Evolutionary conservation across 2,797 vertebrate species (phyloP), one percentile per base, ranked within the genome.

Genomic region (Hydrocynus forskahlii): DNA sequence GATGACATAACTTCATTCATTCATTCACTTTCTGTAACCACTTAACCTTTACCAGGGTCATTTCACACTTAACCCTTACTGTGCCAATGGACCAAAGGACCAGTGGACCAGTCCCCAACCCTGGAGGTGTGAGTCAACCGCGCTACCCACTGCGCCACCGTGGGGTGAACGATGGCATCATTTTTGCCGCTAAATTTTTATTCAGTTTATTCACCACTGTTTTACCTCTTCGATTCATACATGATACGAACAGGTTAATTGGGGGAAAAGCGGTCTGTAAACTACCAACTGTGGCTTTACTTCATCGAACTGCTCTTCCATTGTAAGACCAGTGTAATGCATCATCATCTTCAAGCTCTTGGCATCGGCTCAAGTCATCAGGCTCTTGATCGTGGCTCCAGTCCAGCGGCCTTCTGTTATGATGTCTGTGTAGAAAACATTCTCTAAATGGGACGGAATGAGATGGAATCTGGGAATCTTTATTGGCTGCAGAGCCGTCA

Each of bases 361-460:
- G 35, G 35, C 35, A 2, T 35, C 35, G 35, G 35, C 35, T 35
- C 35, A 35, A 35, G 4, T 35, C 35, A 4, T 35, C 35, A 35
- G 35, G 35, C 35, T 35, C 35, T 35, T 35, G 35, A 4, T 35
- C 4, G 35, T 35, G 35, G 35, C 35, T 35, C 35, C 35, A 35
- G 35, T 71, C 69, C 69, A 71, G 48, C n/a, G 9, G 23, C 69
- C 50, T 25, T 70, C 21, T 23, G 43, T 70, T 25, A 40, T 70
- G 45, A 70, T 25, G 45, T 25, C 43, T 50, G 67, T 43, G 21
- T 25, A 50, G 17, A 14, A 50, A 23, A 16, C 40, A 13, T 35
- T 35, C 67, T 50, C 21, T 13, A 50, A 48, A 25, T 45, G 67
- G 45, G 25, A 50, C 13, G 13, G n/a, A 48, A 45, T 45, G 40